phyloP scores from a whole-genome alignment of 1,140 invertebrate genomes.

The Drepana arcuata region DNA sequence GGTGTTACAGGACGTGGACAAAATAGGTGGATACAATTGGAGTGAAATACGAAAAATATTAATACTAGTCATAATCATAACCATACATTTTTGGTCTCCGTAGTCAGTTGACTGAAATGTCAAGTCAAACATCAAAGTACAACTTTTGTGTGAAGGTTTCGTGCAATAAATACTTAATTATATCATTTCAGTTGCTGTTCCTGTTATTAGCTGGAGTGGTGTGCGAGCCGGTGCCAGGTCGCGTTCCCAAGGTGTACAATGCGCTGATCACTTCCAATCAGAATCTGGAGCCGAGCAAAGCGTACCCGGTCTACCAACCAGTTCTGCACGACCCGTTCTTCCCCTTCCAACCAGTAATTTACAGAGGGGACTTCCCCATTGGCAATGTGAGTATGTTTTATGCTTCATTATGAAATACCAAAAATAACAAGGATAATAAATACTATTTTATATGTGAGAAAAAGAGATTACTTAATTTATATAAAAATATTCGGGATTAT shows the following conservation, averaged over 20 bases:
- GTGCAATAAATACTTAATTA: not conserved
- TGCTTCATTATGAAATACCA: no score
- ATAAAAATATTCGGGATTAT: no score
- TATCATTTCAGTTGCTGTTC: slow-evolving; percentile 34
- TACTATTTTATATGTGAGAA: no score
- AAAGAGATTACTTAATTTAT: no score
- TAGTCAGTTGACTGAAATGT: no score
- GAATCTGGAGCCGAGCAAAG: slow-evolving; percentile 80
- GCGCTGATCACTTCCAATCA: slow-evolving; percentile 82
- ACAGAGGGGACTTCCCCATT: slow-evolving; percentile 41
- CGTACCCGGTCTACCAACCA: slow-evolving; percentile 80
- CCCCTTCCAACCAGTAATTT: slow-evolving; percentile 57
- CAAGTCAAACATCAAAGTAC: not conserved
- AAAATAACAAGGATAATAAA: no score
- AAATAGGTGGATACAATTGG: not conserved
- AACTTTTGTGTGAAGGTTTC: not conserved
- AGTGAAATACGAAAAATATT: slow-evolving; percentile 5
- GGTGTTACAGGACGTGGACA: not conserved
- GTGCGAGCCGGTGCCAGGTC: slow-evolving; percentile 61
- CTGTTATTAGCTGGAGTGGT: slow-evolving; percentile 15
- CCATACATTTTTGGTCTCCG: not conserved
- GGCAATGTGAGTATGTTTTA: slow-evolving; percentile 42
- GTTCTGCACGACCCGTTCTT: slow-evolving; percentile 75
- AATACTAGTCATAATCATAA: not conserved
- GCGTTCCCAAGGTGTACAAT: slow-evolving; percentile 82